Percentiles rank a stretch among this genome's conserved stretches.
These are phyloP conservation scores for Molanna angustata DNA, from an alignment of 2,888 invertebrate genomes.

Conservation along the genomic window DNA sequence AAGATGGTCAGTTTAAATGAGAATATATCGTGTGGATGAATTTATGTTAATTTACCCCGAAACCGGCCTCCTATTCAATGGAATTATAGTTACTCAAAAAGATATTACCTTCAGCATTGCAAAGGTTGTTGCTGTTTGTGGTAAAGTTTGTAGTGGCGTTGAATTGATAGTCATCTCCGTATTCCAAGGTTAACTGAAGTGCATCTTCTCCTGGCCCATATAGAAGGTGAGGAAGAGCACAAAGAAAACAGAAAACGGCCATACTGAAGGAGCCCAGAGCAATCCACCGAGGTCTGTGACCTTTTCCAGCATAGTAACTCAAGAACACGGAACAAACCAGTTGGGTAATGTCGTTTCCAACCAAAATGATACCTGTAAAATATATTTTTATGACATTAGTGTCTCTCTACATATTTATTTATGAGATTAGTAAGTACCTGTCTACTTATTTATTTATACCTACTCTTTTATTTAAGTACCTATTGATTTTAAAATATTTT, in stretches of 20 bases:
- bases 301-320: conserved; percentile 67
- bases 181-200: conserved; percentile 58
- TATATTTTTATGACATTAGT: too few species aligned
- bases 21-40: too few species aligned
- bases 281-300: conserved; percentile 72
- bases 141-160: conserved; percentile 27
- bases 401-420: too few species aligned
- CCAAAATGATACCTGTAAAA: conserved; percentile 61
- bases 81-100: not conserved
- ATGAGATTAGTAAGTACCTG: too few species aligned
- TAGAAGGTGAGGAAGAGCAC: conserved; percentile 66
- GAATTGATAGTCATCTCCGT: conserved; percentile 40
- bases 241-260: conserved; percentile 63
- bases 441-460: too few species aligned
- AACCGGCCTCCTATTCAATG: too few species aligned
- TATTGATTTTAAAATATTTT: too few species aligned
- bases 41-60: too few species aligned
- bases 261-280: conserved; percentile 59
- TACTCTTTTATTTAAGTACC: too few species aligned
- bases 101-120: conserved; percentile 38
- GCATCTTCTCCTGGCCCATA: conserved; percentile 69
- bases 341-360: conserved; percentile 72
- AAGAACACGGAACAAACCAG: conserved; percentile 63
- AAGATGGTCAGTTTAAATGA: too few species aligned
- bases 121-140: conserved; percentile 59